Percentiles rank a stretch among this genome's conserved stretches.
These are phyloP conservation scores for Tilapia sparmanii DNA, from an alignment of 2,113 vertebrate species.

Conservation along the genomic window DNA sequence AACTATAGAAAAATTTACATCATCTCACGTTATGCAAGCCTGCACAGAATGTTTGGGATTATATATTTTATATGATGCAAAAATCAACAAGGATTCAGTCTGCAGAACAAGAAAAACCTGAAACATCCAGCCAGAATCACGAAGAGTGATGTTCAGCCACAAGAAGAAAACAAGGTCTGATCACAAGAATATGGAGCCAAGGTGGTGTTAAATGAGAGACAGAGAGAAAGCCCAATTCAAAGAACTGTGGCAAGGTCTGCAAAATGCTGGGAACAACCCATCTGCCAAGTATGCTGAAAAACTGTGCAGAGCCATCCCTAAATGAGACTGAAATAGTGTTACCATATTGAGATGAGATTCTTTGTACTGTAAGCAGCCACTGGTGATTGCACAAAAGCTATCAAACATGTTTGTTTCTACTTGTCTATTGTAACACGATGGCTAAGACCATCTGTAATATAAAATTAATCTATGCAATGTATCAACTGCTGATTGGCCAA, in stretches of 20 bases:
- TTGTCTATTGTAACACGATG: background rate
- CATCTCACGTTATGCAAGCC: background rate
- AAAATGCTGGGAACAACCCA: background rate
- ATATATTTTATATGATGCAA: background rate
- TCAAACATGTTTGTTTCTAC: background rate
- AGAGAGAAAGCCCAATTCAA: background rate
- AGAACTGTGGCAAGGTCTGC: background rate
- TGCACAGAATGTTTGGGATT: background rate
- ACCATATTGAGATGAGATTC: background rate
- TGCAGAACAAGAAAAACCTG: background rate
- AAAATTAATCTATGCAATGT: background rate
- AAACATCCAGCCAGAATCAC: background rate
- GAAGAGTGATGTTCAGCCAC: background rate
- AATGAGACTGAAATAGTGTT: background rate
- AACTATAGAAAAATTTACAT: background rate
- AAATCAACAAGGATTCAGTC: background rate
- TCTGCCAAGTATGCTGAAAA: background rate
- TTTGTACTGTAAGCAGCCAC: background rate
- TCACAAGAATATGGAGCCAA: background rate
- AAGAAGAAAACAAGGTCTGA: background rate
- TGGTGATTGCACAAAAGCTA: background rate
- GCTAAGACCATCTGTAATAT: background rate
- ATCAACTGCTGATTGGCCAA: background rate
- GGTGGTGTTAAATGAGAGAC: background rate
- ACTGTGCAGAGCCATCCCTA: background rate